Conservation (phyloP, 2,113 vertebrate species). For the Antechinus flavipes region DNA sequence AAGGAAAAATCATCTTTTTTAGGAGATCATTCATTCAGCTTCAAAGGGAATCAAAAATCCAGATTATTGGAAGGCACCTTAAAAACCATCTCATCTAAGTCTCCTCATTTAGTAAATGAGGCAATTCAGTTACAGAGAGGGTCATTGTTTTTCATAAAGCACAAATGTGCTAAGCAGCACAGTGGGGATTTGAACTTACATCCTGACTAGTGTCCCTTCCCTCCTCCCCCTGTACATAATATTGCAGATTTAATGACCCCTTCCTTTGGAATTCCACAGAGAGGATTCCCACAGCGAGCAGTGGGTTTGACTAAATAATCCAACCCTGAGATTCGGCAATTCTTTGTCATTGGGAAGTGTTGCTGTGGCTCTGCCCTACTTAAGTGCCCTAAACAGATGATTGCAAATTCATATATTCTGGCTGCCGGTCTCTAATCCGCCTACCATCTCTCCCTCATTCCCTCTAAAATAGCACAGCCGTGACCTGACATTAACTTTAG, state of each 20-base stretch:
- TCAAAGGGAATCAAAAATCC: background rate
- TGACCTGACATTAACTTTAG: background rate
- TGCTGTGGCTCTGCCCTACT: background rate
- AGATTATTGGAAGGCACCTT: background rate
- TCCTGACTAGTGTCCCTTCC: background rate
- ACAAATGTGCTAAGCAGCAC: background rate
- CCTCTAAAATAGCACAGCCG: conserved; percentile 1
- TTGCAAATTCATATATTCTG: background rate
- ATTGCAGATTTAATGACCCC: background rate
- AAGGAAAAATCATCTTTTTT: background rate
- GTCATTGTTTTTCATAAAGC: background rate
- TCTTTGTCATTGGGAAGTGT: background rate
- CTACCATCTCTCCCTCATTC: background rate
- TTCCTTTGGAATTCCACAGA: background rate
- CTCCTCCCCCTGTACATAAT: background rate
- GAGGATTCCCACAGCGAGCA: background rate
- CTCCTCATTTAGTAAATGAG: background rate
- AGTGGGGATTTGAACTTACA: background rate
- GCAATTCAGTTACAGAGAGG: background rate
- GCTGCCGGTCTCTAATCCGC: background rate
- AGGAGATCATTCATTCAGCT: background rate
- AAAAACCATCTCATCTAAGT: background rate
- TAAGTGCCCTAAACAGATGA: background rate
- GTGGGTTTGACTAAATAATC: background rate
- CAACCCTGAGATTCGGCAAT: background rate